Evolutionary conservation across 2,888 invertebrate genomes (phyloP), one percentile per base, ranked within the genome.

Genomic region (Phlogophora meticulosa): DNA sequence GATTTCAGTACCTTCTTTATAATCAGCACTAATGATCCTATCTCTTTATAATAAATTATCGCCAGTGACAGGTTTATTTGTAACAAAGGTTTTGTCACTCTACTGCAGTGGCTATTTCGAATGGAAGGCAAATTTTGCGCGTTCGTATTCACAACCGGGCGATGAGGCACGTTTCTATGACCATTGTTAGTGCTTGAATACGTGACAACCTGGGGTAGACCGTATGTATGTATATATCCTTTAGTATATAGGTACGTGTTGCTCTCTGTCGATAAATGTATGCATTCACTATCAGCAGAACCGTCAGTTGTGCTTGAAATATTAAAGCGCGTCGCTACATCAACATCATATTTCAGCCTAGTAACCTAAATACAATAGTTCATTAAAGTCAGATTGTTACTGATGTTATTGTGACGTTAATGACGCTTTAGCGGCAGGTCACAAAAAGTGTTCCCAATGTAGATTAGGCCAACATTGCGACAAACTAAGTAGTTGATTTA

Each of bases 181-280:
- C 45, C 40, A 71, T 73, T 73, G 62, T 76, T 70, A 72, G 77
- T 76, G 42, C 52, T 49, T 17, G 48, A 15, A 48, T 76, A 73
- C 72, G 73, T 73, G 73, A 76, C 62, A 36, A 52, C 28, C 46
- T 34, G 45, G 22, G 4, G 22, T 40, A 17, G 40, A 34, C 20
- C 38, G 52, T 61, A 52, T 28, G n/a, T n/a, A n/a, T n/a, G n/a
- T n/a, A 40, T 57, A 48, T 57, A 17, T 28, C 46, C 28, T 57
- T 53, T 61, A 43, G 49, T 45, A 53, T 15, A 28, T 28, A 28
- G 28, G 42, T 51, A 43, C 22, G 43, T 43, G 49, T 55, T 43
- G 17, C 17, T 24, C 38, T 43, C 34, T 17, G 17, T 32, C 20
- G 46, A 56, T 56, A 28, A 43, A 60, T 56, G n/a, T 56, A 42